These are phyloP conservation scores for Spisula subtruncata DNA, from an alignment of 2,888 invertebrate species.

Conservation along the genomic window DNA sequence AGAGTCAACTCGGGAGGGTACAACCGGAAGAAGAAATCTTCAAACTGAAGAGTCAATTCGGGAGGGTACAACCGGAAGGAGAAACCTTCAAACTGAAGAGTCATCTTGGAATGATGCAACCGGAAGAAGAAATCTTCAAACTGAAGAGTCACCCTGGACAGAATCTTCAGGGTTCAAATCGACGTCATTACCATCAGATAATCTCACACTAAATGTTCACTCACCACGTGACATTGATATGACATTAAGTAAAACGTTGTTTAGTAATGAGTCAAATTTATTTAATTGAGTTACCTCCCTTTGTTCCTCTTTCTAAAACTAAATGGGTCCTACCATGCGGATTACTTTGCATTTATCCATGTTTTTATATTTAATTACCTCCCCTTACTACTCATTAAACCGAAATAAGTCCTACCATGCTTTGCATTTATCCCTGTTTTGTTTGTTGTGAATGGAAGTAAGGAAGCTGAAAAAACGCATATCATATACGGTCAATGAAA, in stretches of 20 bases:
- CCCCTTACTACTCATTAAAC: too few relatives aligned
- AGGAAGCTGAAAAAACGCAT: too few relatives aligned
- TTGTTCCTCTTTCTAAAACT: too few relatives aligned
- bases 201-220: not conserved
- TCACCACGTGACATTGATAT: not conserved
- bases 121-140: not conserved
- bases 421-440: too few relatives aligned
- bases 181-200: not conserved
- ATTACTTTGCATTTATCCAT: too few relatives aligned
- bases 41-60: not conserved
- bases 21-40: not conserved
- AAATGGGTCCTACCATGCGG: too few relatives aligned
- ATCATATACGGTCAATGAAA: too few relatives aligned
- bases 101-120: not conserved
- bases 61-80: not conserved
- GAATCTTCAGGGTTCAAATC: not conserved
- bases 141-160: not conserved
- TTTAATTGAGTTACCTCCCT: too few relatives aligned
- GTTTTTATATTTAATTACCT: not conserved
- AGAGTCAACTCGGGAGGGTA: not conserved
- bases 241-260: slow-evolving; percentile 6
- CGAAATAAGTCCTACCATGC: too few relatives aligned
- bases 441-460: too few relatives aligned
- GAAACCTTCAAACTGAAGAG: not conserved
- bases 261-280: not conserved